Base-by-base conservation (phyloP, 2,797 vertebrate genomes). In the Columba guinea region DNA sequence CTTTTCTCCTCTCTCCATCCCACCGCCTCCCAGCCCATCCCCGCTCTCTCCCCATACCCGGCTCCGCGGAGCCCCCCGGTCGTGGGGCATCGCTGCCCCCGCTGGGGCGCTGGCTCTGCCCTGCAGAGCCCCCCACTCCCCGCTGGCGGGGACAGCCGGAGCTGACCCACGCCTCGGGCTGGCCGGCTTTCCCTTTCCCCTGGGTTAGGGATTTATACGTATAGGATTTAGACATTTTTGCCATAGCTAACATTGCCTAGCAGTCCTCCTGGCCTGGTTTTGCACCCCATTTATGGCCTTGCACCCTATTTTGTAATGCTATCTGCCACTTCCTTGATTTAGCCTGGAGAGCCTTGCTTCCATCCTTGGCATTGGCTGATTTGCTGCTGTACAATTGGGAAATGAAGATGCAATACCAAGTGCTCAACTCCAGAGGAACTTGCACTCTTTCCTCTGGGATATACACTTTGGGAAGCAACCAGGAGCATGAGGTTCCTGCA, bases 211-310 rank as follows among this genome's bases (percentile, higher is more conserved):
- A 8, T 41, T 49, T 7, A 5, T 2, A 16, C 34, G 2, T 3
- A 6, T 1, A 24, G 44, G 12, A 51, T 51, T 24, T 51, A 51
- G 23, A 51, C 24, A 26, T 26, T 49, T 9, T 24, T 5, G 39
- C 58, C 62, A 0, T 4, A 5, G 21, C 26, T 1, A 4, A 26
- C 32, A 1, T 2, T 1, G 35, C 17, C 2, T 5, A 34, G 73
- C 73, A 13, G 62, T 2, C 22, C 44, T 26, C 20, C 44, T 4
- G 22, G 53, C 27, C 44, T 16, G 44, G 4, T 2, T 14, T 23
- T 2, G 28, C 49, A 7, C 56, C 19, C 27, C 8, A 1, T 22
- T 32, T 17, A 0, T 4, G 7, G 6, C 22, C 37, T 13, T 14
- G 48, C 1, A 2, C n/a, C 60, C 49, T 10, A 1, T 28, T 35